Conservation (phyloP, 2,797 vertebrate genomes). For the Karalla daura region DNA sequence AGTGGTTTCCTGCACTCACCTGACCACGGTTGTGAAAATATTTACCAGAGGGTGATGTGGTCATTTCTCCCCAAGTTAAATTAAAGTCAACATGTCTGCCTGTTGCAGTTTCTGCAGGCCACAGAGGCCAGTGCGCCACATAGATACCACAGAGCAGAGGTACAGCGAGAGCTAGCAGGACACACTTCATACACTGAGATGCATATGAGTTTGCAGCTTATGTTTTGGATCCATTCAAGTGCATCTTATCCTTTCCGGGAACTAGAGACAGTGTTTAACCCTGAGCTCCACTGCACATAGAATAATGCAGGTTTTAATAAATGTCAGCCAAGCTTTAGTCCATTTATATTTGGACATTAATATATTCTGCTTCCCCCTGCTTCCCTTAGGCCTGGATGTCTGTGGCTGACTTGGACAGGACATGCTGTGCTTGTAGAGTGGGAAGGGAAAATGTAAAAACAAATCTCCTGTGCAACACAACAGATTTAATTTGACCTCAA, state of each 20-base stretch:
- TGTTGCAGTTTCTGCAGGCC: constrained; percentile 50
- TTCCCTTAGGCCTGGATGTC: background rate
- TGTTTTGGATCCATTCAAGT: constrained; percentile 6
- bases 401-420: background rate
- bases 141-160: constrained; percentile 27
- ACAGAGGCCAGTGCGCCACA: constrained; percentile 49
- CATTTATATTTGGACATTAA: too few relatives aligned
- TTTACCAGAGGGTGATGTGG: constrained; percentile 66
- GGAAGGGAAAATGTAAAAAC: background rate
- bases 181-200: background rate
- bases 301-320: background rate
- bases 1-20: constrained; percentile 63
- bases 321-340: constrained; percentile 2
- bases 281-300: background rate
- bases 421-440: background rate
- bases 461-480: background rate
- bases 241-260: background rate
- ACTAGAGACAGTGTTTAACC: background rate
- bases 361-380: too few relatives aligned
- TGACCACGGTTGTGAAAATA: constrained; percentile 75
- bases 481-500: background rate
- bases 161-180: constrained; percentile 22
- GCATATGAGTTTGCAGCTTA: background rate
- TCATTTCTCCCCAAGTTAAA: constrained; percentile 69
- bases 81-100: constrained; percentile 74